A percentile compares a stretch with the other conserved stretches of the same genome.
These are phyloP conservation scores for Neoniphon sammara DNA, from an alignment of 2,797 vertebrate genomes.

Conservation along the genomic window DNA sequence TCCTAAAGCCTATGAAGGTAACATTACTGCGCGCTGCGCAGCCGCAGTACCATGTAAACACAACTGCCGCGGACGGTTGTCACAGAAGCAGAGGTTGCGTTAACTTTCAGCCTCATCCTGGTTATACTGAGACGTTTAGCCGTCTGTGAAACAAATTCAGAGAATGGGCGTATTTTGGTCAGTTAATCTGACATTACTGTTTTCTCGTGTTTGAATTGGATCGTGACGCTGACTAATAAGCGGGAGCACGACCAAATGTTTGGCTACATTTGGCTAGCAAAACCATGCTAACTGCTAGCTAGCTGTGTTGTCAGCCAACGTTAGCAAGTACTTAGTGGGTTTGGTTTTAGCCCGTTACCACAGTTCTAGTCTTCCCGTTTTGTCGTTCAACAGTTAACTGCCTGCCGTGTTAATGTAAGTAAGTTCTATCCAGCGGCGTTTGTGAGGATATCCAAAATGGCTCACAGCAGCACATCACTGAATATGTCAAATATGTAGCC, in stretches of 20 bases:
- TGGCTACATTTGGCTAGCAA: not conserved
- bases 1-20: not conserved
- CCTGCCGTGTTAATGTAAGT: not conserved
- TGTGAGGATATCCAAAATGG: conserved; percentile 31
- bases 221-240: not conserved
- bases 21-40: conserved; percentile 60
- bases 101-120: not conserved
- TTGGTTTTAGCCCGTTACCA: conserved; percentile 33
- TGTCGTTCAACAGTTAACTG: not conserved
- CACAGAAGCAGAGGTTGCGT: conserved; percentile 9
- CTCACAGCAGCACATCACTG: no score
- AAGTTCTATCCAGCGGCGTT: not conserved
- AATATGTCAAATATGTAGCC: conserved; percentile 16
- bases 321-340: conserved; percentile 15
- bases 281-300: conserved; percentile 30
- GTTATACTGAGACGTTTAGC: not conserved
- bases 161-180: not conserved
- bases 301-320: not conserved
- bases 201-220: not conserved
- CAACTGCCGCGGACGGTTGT: conserved; percentile 50
- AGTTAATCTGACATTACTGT: not conserved
- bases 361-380: conserved; percentile 4
- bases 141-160: not conserved
- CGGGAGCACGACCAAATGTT: not conserved
- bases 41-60: conserved; percentile 82